These are phyloP conservation scores for Epirrhoe alternata DNA, from an alignment of 2,888 invertebrate genomes.

Conservation along the genomic window DNA sequence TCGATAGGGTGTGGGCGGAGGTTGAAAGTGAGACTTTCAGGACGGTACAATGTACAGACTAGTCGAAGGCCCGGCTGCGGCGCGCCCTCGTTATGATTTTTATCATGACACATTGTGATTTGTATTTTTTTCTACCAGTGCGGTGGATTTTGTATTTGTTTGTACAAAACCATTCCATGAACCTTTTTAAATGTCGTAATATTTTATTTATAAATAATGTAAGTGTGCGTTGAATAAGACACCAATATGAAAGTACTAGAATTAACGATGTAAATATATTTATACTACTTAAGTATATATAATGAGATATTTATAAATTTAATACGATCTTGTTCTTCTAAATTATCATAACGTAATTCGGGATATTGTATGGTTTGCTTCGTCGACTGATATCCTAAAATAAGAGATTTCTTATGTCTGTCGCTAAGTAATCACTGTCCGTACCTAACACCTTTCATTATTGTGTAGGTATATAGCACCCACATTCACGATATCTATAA, in stretches of 20 bases:
- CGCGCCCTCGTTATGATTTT: conserved; percentile 55
- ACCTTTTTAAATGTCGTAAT: conserved; percentile 73
- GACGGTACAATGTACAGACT: conserved; percentile 79
- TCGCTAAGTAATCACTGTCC: conserved; percentile 55
- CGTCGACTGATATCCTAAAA: conserved; percentile 65
- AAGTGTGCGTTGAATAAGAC: conserved; percentile 83
- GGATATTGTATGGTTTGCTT: conserved; percentile 69
- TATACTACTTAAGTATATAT: conserved; percentile 75
- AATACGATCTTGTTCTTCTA: conserved; percentile 84
- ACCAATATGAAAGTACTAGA: conserved; percentile 82
- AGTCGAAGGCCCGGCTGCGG: conserved; percentile 61
- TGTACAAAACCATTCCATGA: conserved; percentile 85
- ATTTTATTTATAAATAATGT: conserved; percentile 77
- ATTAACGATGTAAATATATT: conserved; percentile 83
- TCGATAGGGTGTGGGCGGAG: conserved; percentile 67
- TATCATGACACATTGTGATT: conserved; percentile 75
- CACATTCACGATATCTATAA: conserved; percentile 37
- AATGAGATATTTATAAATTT: conserved; percentile 84
- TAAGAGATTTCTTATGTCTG: conserved; percentile 60
- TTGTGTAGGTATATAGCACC: conserved; percentile 40
- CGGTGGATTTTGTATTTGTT: conserved; percentile 78
- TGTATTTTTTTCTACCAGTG: conserved; percentile 72
- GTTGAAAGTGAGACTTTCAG: conserved; percentile 82
- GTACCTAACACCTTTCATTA: conserved; percentile 34
- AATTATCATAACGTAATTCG: conserved; percentile 76